These are phyloP conservation scores for Melanotaenia duboulayi DNA, from an alignment of 2,113 vertebrate genomes.

Conservation along the genomic window DNA sequence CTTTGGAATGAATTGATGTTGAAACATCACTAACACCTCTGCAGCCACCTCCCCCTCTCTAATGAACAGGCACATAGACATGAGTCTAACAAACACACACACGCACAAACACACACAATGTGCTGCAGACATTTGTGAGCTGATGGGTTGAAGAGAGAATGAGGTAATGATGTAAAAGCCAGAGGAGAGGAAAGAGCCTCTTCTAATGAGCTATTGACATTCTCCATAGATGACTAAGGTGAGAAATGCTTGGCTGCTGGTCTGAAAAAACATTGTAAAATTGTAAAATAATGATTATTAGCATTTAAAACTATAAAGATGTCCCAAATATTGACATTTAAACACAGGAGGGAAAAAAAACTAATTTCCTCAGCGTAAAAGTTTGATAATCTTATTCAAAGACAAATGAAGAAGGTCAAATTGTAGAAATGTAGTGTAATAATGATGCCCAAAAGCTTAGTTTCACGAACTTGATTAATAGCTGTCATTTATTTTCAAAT, in stretches of 20 bases:
- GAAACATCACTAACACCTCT: conserved; percentile 43
- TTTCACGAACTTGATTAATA: too few relatives aligned
- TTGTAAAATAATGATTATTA: conserved; percentile 11
- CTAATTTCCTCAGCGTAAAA: not conserved
- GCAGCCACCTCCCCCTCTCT: conserved; percentile 32
- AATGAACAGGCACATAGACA: conserved; percentile 36
- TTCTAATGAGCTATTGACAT: conserved; percentile 73
- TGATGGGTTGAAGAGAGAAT: conserved; percentile 48
- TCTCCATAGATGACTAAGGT: conserved; percentile 38
- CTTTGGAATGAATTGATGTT: conserved; percentile 49
- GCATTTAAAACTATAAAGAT: conserved; percentile 3
- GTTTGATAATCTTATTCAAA: not conserved
- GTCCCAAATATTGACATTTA: not conserved
- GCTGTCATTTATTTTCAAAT: too few relatives aligned
- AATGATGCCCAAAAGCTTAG: too few relatives aligned
- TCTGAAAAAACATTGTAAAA: conserved; percentile 31
- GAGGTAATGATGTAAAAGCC: conserved; percentile 64
- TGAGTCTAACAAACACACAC: conserved; percentile 3
- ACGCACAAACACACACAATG: conserved; percentile 7
- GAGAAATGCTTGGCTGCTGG: conserved; percentile 19
- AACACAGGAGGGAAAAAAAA: not conserved
- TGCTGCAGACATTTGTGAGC: conserved; percentile 53
- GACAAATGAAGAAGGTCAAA: conserved; percentile 13
- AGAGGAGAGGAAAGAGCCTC: conserved; percentile 29
- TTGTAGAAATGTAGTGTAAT: conserved; percentile 10